Evolutionary conservation across 2,797 vertebrate genomes (phyloP).

Genomic region (Eulemur mongoz): DNA sequence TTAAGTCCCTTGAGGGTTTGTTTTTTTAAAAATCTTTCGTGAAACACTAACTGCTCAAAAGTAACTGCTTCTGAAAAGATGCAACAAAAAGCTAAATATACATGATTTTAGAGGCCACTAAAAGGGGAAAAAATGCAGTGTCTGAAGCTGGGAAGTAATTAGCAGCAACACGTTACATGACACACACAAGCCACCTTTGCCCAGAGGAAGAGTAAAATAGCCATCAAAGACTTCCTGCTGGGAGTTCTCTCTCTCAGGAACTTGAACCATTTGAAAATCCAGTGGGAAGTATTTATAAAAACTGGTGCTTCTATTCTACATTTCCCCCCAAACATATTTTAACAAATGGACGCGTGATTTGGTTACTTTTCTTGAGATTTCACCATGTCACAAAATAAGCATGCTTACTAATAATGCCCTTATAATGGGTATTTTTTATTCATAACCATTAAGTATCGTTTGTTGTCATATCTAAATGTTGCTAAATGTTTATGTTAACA

Average conservation of each 20-base stretch:
- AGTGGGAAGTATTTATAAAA: slow-evolving; percentile 1
- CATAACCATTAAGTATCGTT: neutral
- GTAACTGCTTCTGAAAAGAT: slow-evolving; percentile 9
- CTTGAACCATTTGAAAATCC: neutral
- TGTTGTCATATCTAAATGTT: neutral
- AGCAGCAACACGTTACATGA: neutral
- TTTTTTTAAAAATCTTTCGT: neutral
- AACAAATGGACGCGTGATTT: neutral
- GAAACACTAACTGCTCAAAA: slow-evolving; percentile 55
- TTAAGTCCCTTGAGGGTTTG: neutral
- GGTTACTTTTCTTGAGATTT: slow-evolving; percentile 30
- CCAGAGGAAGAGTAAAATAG: neutral
- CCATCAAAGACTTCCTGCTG: slow-evolving; percentile 11
- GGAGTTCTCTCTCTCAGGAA: neutral
- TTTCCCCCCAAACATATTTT: slow-evolving; percentile 10
- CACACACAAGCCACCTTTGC: neutral
- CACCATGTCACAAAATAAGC: neutral
- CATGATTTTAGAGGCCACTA: slow-evolving; percentile 36
- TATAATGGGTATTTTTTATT: neutral
- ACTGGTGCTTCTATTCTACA: neutral
- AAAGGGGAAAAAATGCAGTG: slow-evolving; percentile 23
- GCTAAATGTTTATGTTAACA: slow-evolving; percentile 17
- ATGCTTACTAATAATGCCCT: neutral
- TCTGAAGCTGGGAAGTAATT: slow-evolving; percentile 59
- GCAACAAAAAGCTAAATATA: slow-evolving; percentile 66